These are phyloP conservation scores for Leptopilina myrica DNA, from an alignment of 2,888 invertebrate genomes.

Conservation along the genomic window DNA sequence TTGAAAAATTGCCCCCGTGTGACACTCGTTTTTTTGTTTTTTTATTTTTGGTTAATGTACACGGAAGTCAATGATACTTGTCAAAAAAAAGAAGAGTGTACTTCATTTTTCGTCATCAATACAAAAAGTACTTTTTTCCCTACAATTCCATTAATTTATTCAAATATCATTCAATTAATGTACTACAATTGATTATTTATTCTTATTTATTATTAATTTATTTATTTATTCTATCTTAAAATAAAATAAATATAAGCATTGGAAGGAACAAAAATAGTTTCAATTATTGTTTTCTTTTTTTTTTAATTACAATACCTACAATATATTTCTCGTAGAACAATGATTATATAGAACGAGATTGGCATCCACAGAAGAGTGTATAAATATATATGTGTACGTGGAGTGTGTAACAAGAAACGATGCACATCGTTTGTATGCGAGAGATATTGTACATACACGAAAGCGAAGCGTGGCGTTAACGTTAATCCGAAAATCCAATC, in stretches of 20 bases:
- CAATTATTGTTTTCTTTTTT: neutral
- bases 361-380: neutral
- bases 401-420: conserved; percentile 44
- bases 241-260: no score
- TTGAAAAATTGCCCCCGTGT: conserved; percentile 9
- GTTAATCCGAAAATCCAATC: conserved; percentile 48
- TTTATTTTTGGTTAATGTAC: neutral
- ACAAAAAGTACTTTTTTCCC: no score
- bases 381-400: no score
- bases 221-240: no score
- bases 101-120: no score
- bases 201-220: no score
- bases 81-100: no score
- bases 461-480: conserved; percentile 41
- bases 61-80: neutral
- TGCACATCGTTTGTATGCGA: conserved; percentile 11
- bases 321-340: neutral
- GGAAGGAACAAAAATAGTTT: neutral
- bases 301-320: neutral
- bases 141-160: no score
- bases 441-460: conserved; percentile 4
- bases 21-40: no score
- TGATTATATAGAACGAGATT: conserved; percentile 11
- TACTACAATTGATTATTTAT: no score
- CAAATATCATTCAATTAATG: no score